Evolutionary conservation across 2,113 vertebrate species (phyloP).

Genomic region (Bos indicus): DNA sequence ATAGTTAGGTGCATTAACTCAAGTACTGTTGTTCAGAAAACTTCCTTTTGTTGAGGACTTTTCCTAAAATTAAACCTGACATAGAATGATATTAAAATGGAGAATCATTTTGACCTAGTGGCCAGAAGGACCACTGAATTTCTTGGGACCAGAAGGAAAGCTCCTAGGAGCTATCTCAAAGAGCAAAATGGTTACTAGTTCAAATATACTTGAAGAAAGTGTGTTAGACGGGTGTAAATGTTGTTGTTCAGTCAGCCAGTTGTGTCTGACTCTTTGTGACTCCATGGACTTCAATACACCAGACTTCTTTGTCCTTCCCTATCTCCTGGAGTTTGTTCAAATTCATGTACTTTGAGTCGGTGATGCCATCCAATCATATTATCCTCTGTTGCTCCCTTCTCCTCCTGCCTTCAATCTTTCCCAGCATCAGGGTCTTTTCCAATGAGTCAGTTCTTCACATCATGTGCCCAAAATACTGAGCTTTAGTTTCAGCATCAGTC

Average conservation of each 20-base stretch:
- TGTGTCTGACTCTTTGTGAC: neutral
- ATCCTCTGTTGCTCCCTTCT: neutral
- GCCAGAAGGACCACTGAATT: neutral
- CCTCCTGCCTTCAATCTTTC: neutral
- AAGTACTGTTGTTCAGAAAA: neutral
- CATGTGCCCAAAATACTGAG: neutral
- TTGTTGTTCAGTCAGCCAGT: neutral
- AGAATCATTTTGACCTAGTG: neutral
- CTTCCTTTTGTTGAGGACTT: neutral
- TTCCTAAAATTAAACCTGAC: neutral
- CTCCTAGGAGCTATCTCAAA: neutral
- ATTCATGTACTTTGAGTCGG: neutral
- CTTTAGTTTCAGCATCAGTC: neutral
- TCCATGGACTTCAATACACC: neutral
- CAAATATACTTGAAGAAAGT: neutral
- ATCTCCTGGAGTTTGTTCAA: neutral
- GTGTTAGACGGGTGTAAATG: neutral
- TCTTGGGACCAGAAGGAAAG: neutral
- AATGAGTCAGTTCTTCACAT: neutral
- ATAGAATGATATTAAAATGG: neutral
- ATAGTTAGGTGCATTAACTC: neutral
- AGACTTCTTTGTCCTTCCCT: neutral
- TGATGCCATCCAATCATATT: neutral
- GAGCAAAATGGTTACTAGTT: neutral
- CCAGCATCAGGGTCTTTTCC: neutral